Evolutionary conservation across 2,113 vertebrate genomes (phyloP).

Genomic region (Raja brachyura): DNA sequence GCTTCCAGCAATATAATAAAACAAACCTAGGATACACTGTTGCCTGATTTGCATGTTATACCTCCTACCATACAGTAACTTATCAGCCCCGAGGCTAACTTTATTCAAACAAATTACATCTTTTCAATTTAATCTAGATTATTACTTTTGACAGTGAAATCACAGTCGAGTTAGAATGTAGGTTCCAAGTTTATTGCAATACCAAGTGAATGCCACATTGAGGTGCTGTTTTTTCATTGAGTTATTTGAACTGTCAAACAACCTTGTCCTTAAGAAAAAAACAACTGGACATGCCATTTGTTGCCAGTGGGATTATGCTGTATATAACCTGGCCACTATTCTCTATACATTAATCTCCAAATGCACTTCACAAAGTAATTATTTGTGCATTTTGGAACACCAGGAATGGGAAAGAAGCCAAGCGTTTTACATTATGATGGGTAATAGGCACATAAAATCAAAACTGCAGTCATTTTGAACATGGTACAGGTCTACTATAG

Average conservation of each 20-base stretch:
- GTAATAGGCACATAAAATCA: neutral
- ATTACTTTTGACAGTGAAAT: neutral
- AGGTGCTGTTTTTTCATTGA: neutral
- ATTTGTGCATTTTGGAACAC: neutral
- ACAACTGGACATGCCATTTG: neutral
- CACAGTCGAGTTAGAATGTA: neutral
- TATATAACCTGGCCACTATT: neutral
- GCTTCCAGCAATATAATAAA: neutral
- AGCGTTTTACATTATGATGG: neutral
- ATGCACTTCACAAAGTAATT: neutral
- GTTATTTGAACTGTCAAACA: neutral
- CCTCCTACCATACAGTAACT: neutral
- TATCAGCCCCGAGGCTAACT: neutral
- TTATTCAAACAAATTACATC: neutral
- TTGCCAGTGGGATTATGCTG: neutral
- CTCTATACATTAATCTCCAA: neutral
- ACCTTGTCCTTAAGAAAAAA: neutral
- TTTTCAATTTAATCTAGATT: neutral
- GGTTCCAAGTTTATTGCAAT: neutral
- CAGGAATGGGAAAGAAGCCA: neutral
- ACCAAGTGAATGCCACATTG: neutral
- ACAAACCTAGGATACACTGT: neutral
- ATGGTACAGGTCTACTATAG: neutral
- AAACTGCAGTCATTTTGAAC: neutral
- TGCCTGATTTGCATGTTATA: neutral